Base-by-base conservation (phyloP, 2,888 invertebrate species). In the Plagodis dolabraria region DNA sequence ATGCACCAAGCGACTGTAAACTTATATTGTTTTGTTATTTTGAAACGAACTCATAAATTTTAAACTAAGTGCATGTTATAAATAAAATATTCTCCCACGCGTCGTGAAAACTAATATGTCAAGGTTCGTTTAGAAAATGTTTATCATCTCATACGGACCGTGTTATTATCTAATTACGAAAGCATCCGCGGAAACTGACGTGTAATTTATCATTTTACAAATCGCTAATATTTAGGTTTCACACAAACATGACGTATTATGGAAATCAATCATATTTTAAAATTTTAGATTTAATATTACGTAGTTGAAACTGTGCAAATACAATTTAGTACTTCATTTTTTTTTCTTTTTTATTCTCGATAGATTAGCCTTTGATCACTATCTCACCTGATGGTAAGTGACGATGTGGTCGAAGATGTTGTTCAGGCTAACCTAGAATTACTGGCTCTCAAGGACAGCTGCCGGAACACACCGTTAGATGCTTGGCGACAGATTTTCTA, bases 101-200 rank as follows among this genome's bases (percentile, higher is more conserved):
- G 71, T 61, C 74, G 68, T 67, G 76, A 71, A 78, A 79, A 82
- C 78, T 82, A 83, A 85, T 83, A 80, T 88, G 86, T 88, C 90
- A 90, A 90, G 89, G 89, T 85, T 80, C 76, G 74, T 71, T 81
- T 77, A 76, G 69, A 76, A 75, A 74, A 71, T 78, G 74, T 82
- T 80, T 77, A 79, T 77, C 71, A 76, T 79, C 80, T 74, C 76
- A 71, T 73, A 75, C 70, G 69, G 60, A 71, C 71, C 77, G 74
- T 77, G 77, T 78, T 80, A 84, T 85, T 81, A 80, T 72, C 69
- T 71, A 77, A 78, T 75, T 75, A 72, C 69, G 71, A 70, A 70
- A 71, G 64, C 74, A 71, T 76, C 75, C 69, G 69, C 67, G 65
- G 71, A 71, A 70, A 74, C 68, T 71, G 72, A 71, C 76, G 68